phyloP scores from a whole-genome alignment of 2,888 invertebrate genomes.

The Rhynchonema sp. region DNA sequence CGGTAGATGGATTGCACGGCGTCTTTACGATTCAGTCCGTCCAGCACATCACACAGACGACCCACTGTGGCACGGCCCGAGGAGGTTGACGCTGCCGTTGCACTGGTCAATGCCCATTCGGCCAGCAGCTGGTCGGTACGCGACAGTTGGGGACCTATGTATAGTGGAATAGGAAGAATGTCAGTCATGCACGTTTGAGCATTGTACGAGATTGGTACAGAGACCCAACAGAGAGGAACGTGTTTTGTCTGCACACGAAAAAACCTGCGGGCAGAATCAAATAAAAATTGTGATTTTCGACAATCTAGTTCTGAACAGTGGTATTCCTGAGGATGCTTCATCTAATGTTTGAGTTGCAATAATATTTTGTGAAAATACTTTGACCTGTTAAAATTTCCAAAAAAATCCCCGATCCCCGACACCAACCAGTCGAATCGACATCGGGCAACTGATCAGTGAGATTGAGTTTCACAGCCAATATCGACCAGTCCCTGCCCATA shows the following conservation, averaged over 20 bases:
- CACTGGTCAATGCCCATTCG: slow-evolving; percentile 31
- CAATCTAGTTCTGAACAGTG: too few species aligned
- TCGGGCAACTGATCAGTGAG: slow-evolving; percentile 38
- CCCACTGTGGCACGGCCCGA: slow-evolving; percentile 33
- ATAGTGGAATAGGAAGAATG: too few species aligned
- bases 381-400: background rate
- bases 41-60: slow-evolving; percentile 39
- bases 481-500: slow-evolving; percentile 34
- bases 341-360: too few species aligned
- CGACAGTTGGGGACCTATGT: slow-evolving; percentile 25
- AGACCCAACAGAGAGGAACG: too few species aligned
- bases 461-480: slow-evolving; percentile 38
- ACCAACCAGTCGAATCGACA: slow-evolving; percentile 30
- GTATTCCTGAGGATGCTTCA: too few species aligned
- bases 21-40: slow-evolving; percentile 43
- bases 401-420: background rate
- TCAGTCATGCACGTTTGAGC: too few species aligned
- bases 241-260: too few species aligned
- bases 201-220: too few species aligned
- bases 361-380: too few species aligned
- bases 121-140: slow-evolving; percentile 34
- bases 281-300: too few species aligned
- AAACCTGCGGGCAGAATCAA: too few species aligned
- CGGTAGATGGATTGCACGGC: slow-evolving; percentile 41
- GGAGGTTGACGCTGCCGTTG: background rate